These are phyloP conservation scores for Halictus ligatus DNA, from an alignment of 2,888 invertebrate genomes.

Conservation along the genomic window DNA sequence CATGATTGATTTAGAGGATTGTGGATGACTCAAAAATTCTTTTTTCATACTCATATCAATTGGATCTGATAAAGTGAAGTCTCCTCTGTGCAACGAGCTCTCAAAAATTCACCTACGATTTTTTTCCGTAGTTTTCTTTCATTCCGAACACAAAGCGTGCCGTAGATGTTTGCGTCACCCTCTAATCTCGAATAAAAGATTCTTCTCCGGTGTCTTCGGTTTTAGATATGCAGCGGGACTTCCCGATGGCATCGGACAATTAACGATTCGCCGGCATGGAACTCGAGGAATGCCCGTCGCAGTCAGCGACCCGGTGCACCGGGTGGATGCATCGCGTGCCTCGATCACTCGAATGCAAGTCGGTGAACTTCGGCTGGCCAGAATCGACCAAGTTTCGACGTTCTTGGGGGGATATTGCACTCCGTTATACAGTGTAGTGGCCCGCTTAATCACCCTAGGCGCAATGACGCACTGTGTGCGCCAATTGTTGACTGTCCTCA, in stretches of 20 bases:
- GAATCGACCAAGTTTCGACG: neutral
- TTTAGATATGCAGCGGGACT: constrained; percentile 16
- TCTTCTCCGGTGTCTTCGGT: neutral
- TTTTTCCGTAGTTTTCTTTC: neutral
- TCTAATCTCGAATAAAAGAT: neutral
- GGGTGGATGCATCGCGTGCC: constrained; percentile 6
- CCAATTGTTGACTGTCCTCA: neutral
- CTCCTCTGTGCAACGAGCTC: neutral
- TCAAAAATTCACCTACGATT: neutral
- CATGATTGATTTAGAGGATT: too few relatives aligned
- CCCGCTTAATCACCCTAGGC: neutral
- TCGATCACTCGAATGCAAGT: neutral
- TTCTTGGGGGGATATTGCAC: neutral
- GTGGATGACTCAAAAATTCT: neutral
- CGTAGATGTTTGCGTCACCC: neutral
- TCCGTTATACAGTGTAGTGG: neutral
- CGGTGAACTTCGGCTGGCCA: neutral
- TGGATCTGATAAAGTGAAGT: neutral
- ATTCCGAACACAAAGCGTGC: neutral
- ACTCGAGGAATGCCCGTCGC: constrained; percentile 5
- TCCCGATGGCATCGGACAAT: constrained; percentile 16
- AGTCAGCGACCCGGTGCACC: constrained; percentile 1
- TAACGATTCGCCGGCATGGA: constrained; percentile 1
- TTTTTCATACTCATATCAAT: neutral
- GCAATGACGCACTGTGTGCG: neutral